phyloP scores from a whole-genome alignment of 2,888 invertebrate species.

The Eupithecia insigniata region DNA sequence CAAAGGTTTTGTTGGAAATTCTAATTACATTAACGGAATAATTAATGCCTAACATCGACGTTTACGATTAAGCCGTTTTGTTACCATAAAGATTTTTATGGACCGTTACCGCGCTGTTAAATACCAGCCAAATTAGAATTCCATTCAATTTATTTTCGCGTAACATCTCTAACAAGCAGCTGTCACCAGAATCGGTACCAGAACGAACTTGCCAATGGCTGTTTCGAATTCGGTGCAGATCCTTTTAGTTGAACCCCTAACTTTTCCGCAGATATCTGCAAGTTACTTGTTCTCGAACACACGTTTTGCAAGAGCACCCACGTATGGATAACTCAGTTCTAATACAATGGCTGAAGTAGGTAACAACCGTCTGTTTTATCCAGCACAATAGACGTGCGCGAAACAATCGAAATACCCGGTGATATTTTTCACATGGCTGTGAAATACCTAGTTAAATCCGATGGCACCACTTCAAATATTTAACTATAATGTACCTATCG shows the following conservation, averaged over 20 bases:
- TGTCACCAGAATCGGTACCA: constrained; percentile 41
- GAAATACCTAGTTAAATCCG: constrained; percentile 40
- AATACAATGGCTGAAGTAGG: constrained; percentile 39
- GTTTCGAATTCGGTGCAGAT: constrained; percentile 52
- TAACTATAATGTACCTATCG: too few relatives aligned
- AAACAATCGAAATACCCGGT: constrained; percentile 37
- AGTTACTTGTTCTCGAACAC: constrained; percentile 49
- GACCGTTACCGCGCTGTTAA: constrained; percentile 39
- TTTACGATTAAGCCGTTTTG: constrained; percentile 58
- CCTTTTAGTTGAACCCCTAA: constrained; percentile 53
- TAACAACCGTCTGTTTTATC: constrained; percentile 36
- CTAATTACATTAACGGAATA: constrained; percentile 69
- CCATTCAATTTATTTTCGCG: constrained; percentile 41
- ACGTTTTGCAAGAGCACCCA: constrained; percentile 38
- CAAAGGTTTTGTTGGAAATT: constrained; percentile 51
- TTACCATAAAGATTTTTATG: constrained; percentile 45
- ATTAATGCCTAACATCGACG: constrained; percentile 68
- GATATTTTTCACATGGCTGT: constrained; percentile 38
- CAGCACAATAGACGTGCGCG: constrained; percentile 32
- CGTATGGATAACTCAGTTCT: constrained; percentile 39
- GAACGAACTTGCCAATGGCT: constrained; percentile 47
- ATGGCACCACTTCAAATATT: constrained; percentile 38
- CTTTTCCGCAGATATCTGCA: constrained; percentile 51
- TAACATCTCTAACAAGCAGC: constrained; percentile 38
- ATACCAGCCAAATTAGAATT: constrained; percentile 45